Evolutionary conservation across 2,888 invertebrate species (phyloP), one percentile per base, ranked within the genome.

Genomic region (Synergus umbraculus): DNA sequence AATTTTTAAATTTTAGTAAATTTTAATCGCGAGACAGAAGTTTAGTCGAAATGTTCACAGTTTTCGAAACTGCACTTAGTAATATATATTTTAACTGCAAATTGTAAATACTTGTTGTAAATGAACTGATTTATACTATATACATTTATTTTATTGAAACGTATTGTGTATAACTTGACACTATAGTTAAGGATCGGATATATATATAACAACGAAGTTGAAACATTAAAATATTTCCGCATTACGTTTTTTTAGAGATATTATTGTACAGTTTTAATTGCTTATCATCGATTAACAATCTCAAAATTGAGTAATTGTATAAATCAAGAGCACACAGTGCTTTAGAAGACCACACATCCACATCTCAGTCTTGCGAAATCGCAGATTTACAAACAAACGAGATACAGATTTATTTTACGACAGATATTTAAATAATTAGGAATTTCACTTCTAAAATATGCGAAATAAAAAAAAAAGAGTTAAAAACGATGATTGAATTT

Each of bases 341-440:
- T 69, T 58, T 43, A 43, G 22, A 73, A 65, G 22, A 65, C 18
- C 67, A 66, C 46, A 54, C 64, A 78, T 78, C 66, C 58, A 66
- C 67, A 58, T 78, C 54, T 78, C 78, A 78, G 78, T 78, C 78
- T 78, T 78, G 60, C 66, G 43, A 54, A 77, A 77, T 67, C 54
- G 66, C 66, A 76, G 73, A 73, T 73, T 49, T 73, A 73, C 54
- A 58, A 54, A 54, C 37, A 73, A 54, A 73, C 54, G 29, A 63
- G 63, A 29, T 63, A 63, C 63, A 73, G 37, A 58, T 73, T 73
- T 73, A 41, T 54, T 73, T 73, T n/a, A 54, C 69, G n/a, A 49
- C 15, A 67, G 22, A 54, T 49, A 29, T 69, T 49, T 13, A 69
- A 69, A 54, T 15, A 54, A 73, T 73, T 46, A 46, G 46, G 7